phyloP scores from a whole-genome alignment of 1,140 invertebrate species.

The Drosophila leontia region DNA sequence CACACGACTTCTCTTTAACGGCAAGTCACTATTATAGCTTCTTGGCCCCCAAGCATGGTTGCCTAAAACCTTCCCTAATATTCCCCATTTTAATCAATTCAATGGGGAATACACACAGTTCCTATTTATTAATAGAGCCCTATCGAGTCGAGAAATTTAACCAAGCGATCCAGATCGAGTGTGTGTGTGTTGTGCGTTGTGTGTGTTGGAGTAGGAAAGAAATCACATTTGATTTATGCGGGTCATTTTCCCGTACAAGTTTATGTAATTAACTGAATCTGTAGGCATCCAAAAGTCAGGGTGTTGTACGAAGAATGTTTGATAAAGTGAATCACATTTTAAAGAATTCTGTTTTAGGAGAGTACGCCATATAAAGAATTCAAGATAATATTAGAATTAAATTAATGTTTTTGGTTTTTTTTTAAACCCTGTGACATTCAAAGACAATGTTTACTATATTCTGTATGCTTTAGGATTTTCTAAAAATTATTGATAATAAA shows the following conservation, averaged over 20 bases:
- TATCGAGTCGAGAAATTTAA: slow-evolving; percentile 25
- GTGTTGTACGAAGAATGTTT: slow-evolving; percentile 6
- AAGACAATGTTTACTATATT: neutral
- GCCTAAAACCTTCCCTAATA: neutral
- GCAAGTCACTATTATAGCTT: neutral
- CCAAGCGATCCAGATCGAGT: neutral
- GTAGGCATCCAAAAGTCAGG: slow-evolving; percentile 2
- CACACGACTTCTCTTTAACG: neutral
- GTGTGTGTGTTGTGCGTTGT: slow-evolving; percentile 2
- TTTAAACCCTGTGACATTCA: neutral
- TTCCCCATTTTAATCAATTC: slow-evolving; percentile 27
- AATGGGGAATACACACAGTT: slow-evolving; percentile 12
- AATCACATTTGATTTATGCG: slow-evolving; percentile 53
- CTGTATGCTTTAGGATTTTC: neutral
- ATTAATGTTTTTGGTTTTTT: neutral
- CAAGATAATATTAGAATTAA: neutral
- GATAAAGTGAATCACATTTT: slow-evolving; percentile 16
- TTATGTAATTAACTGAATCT: slow-evolving; percentile 41
- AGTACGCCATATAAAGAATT: neutral
- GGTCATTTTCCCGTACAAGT: slow-evolving; percentile 50
- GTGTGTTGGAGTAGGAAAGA: slow-evolving; percentile 28
- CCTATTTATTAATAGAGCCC: slow-evolving; percentile 30
- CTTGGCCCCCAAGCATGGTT: neutral
- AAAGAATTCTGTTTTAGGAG: neutral
- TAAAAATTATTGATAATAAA: neutral